These are phyloP conservation scores for Campoletis raptor DNA, from an alignment of 2,888 invertebrate species.

Conservation along the genomic window DNA sequence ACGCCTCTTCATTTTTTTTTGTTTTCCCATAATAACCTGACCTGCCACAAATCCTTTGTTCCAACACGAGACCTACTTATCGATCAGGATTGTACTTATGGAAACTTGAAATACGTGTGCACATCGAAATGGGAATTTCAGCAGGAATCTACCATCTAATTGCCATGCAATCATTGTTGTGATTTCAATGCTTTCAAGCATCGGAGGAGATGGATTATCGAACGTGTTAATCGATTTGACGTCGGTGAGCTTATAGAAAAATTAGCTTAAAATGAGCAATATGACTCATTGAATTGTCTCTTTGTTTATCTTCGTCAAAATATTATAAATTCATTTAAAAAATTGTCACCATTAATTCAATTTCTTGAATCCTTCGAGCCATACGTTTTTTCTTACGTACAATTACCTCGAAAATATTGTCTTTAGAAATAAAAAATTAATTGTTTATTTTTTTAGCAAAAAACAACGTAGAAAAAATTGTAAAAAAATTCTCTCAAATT, in stretches of 20 bases:
- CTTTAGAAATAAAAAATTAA: neutral
- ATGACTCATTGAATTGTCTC: neutral
- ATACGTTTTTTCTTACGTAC: too few species aligned
- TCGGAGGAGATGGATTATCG: constrained; percentile 21
- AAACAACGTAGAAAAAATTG: neutral
- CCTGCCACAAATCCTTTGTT: neutral
- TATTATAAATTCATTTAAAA: neutral
- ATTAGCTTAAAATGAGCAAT: neutral
- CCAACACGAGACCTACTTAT: neutral
- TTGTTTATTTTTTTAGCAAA: neutral
- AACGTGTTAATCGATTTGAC: neutral
- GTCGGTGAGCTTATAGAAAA: neutral
- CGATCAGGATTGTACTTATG: neutral
- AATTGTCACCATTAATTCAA: neutral
- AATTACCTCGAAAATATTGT: neutral
- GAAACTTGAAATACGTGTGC: neutral
- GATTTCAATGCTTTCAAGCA: neutral
- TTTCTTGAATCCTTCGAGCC: too few species aligned
- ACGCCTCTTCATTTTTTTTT: neutral
- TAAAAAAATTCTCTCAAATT: too few species aligned
- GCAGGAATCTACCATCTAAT: constrained; percentile 2
- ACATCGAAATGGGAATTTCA: neutral
- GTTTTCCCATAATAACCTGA: constrained; percentile 1
- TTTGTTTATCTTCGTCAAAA: neutral
- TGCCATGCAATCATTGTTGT: neutral